phyloP scores from a whole-genome alignment of 2,888 invertebrate genomes.

The Galerucella calmariensis region DNA sequence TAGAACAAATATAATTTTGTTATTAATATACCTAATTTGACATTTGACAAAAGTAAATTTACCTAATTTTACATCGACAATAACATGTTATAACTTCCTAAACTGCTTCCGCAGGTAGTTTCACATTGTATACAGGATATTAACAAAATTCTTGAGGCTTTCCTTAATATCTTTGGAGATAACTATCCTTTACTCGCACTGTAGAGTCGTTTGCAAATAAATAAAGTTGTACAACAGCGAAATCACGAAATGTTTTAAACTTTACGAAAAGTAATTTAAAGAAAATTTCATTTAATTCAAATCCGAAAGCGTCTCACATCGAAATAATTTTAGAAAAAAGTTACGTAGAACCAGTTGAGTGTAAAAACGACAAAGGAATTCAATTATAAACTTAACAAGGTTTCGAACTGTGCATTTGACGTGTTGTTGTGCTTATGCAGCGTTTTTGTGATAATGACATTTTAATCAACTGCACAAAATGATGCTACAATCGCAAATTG shows the following conservation, averaged over 20 bases:
- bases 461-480: constrained; percentile 14
- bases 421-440: neutral
- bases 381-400: constrained; percentile 14
- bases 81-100: no score
- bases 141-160: no score
- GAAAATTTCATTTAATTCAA: neutral
- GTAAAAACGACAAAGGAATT: constrained; percentile 14
- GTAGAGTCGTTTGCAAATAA: neutral
- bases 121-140: no score
- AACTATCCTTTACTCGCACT: neutral
- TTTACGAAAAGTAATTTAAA: neutral
- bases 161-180: no score
- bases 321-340: neutral
- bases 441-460: constrained; percentile 16
- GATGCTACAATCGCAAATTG: constrained; percentile 5
- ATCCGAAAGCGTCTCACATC: neutral
- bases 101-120: no score
- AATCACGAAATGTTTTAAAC: neutral
- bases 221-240: neutral
- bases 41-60: no score
- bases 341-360: neutral
- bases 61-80: no score
- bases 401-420: constrained; percentile 15
- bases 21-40: no score
- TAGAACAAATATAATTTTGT: no score